Base-by-base conservation (phyloP, 2,113 vertebrate species). In the Phrynosoma platyrhinos region DNA sequence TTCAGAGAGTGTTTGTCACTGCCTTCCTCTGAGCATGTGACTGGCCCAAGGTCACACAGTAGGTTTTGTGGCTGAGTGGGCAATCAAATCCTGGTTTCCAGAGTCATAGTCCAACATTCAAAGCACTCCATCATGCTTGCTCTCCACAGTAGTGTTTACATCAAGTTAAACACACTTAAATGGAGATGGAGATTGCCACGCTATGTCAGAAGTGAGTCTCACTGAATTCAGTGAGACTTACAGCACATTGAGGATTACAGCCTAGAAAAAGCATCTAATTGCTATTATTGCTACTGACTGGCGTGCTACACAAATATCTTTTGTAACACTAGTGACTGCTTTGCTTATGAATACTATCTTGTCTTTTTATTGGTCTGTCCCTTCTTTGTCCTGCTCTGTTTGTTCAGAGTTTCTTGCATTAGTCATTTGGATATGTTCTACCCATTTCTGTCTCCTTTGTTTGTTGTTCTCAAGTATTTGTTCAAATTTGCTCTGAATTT, bases 381-480 rank as follows among this genome's bases (percentile, higher is more conserved):
- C 0, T 1, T 74, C 91, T 93, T 92, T 92, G 88, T 86, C 32
- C 18, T 91, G 79, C 71, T 85, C 79, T 84, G 91, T 81, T 92
- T 90, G 76, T 88, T 90, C 80, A 32, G 14, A 58, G 84, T 55
- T 85, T 91, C 55, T 88, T 83, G 21, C 25, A 90, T 79, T 0
- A 79, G 86, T 91, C 85, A 79, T 62, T 52, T 71, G 62, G 52
- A 90, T 87, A 92, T 89, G 90, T 88, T 91, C 93, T 87, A 25
- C 83, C 88, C 87, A 74, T 83, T 1, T 10, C 93, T 8, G 13
- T 94, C 94, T 91, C 95, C 91, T 94, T 96, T 96, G 94, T 95
- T 83, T 85, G 52, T 90, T 93, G 93, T 95, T 93, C 85, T 77
- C 77, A 82, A 91, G 83, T 86, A 85, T 68, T 81, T 52, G 47